These are phyloP conservation scores for Nyleta sp. DNA, from an alignment of 2,888 invertebrate genomes.

Conservation along the genomic window DNA sequence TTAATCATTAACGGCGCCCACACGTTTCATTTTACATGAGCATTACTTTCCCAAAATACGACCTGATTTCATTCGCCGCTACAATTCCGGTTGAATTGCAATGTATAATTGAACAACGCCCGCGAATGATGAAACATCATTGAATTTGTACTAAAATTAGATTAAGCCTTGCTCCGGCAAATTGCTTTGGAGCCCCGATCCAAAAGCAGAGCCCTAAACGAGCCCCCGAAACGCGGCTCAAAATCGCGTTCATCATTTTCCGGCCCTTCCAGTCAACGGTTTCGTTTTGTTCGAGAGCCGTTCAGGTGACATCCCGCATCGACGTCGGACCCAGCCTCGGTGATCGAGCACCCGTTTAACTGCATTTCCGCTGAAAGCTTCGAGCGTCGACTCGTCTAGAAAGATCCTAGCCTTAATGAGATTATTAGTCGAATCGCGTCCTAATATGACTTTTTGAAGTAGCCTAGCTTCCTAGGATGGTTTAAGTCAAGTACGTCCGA, in stretches of 20 bases:
- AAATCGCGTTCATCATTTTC: too few relatives aligned
- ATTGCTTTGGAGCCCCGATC: constrained; percentile 19
- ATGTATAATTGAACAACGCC: constrained; percentile 44
- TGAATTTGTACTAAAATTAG: constrained; percentile 41
- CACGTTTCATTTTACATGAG: constrained; percentile 30
- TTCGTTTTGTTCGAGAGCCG: too few relatives aligned
- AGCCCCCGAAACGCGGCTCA: too few relatives aligned
- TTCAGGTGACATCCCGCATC: too few relatives aligned
- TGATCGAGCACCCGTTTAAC: constrained; percentile 35
- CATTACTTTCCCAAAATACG: too few relatives aligned
- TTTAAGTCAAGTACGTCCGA: constrained; percentile 82
- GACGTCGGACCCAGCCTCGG: neutral
- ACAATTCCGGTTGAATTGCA: constrained; percentile 37
- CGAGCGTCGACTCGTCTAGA: constrained; percentile 54
- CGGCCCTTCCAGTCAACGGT: neutral
- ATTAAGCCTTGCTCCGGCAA: constrained; percentile 35
- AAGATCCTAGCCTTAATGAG: constrained; percentile 64
- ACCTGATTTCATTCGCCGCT: constrained; percentile 27
- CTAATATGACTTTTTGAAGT: constrained; percentile 68
- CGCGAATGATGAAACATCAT: constrained; percentile 40
- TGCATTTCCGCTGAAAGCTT: constrained; percentile 34
- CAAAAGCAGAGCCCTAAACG: neutral
- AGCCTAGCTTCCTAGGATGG: constrained; percentile 77
- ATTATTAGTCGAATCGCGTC: constrained; percentile 62
- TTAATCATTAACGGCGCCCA: constrained; percentile 17